Evolutionary conservation across 2,797 vertebrate genomes (phyloP).

Genomic region (Nyctibius grandis): DNA sequence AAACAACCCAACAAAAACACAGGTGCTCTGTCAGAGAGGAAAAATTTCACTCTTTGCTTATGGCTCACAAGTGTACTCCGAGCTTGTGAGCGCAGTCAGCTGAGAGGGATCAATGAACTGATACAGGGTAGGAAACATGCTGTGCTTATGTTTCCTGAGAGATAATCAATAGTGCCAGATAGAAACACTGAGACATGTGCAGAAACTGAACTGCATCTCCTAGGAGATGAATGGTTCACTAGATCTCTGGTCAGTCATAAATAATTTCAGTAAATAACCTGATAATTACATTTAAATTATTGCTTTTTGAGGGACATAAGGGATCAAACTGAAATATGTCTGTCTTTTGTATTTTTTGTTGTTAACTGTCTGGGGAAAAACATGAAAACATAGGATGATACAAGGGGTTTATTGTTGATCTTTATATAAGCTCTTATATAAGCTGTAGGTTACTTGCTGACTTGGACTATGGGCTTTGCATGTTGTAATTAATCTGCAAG

Average conservation of each 20-base stretch:
- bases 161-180: neutral
- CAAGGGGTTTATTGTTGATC: neutral
- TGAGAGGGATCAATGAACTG: neutral
- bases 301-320: neutral
- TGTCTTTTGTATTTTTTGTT: neutral
- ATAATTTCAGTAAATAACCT: neutral
- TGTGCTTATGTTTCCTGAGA: neutral
- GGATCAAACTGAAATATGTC: neutral
- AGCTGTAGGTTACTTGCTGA: neutral
- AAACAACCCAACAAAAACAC: neutral
- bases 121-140: neutral
- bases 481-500: neutral
- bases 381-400: neutral
- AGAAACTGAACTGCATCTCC: neutral
- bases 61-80: neutral
- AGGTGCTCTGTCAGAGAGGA: neutral
- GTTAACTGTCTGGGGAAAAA: neutral
- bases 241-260: neutral
- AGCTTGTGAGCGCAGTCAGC: neutral
- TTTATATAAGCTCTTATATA: neutral
- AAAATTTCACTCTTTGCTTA: neutral
- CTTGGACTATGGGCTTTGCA: neutral
- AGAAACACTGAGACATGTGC: neutral
- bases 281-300: neutral
- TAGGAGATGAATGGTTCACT: neutral